These are phyloP conservation scores for Magallana nippona DNA, from an alignment of 2,888 invertebrate species.

Conservation along the genomic window DNA sequence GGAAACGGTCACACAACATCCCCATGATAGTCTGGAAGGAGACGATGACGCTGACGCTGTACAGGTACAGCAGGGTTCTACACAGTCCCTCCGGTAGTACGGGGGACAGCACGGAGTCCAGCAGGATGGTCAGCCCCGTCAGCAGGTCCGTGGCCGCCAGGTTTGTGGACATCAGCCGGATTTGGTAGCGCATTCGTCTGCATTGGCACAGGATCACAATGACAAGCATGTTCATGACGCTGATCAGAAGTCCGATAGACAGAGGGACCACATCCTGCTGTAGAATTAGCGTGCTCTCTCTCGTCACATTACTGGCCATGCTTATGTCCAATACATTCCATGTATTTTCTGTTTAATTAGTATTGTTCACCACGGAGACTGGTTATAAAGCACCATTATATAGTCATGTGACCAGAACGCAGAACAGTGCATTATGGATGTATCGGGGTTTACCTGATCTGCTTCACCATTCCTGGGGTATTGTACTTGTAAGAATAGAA, in stretches of 20 bases:
- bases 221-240: neutral
- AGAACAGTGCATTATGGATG: too few species aligned
- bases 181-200: neutral
- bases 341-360: too few species aligned
- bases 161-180: neutral
- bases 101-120: neutral
- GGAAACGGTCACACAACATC: neutral
- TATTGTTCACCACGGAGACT: too few species aligned
- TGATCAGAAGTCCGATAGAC: neutral
- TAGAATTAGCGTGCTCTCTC: neutral
- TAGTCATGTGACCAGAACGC: too few species aligned
- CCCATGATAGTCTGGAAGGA: neutral
- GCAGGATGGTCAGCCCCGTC: neutral
- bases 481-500: too few species aligned
- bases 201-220: neutral
- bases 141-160: neutral
- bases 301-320: neutral
- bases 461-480: too few species aligned
- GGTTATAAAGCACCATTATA: too few species aligned
- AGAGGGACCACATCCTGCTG: neutral
- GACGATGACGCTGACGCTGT: neutral
- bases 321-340: too few species aligned
- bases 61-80: neutral
- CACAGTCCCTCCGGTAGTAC: conserved; percentile 1
- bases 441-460: too few species aligned